These are phyloP conservation scores for Drosophila limbata DNA, from an alignment of 2,888 invertebrate genomes.

Conservation along the genomic window DNA sequence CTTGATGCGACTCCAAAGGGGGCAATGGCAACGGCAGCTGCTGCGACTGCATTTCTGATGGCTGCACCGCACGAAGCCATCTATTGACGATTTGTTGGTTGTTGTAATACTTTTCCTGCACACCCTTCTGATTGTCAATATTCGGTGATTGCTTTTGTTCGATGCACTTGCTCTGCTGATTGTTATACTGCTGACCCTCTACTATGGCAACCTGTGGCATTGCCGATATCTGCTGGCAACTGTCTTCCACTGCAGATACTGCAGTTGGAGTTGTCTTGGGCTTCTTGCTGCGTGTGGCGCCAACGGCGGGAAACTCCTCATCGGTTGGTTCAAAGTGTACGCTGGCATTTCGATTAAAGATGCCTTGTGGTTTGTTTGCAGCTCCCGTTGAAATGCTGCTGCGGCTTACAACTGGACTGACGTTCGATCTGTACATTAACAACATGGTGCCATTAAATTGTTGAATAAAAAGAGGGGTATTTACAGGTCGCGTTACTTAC, in stretches of 20 bases:
- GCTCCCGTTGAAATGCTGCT: not conserved
- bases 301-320: conserved; percentile 48
- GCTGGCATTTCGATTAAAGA: not conserved
- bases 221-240: not conserved
- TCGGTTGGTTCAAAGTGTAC: conserved; percentile 5
- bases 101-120: not conserved
- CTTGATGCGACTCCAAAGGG: not conserved
- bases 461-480: not conserved
- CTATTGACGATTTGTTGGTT: conserved; percentile 33
- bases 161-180: not conserved
- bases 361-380: not conserved
- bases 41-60: conserved; percentile 15
- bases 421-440: conserved; percentile 19
- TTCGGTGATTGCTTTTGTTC: too few relatives aligned
- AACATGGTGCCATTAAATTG: too few relatives aligned
- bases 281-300: conserved; percentile 35
- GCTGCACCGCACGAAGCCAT: conserved; percentile 52
- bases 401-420: conserved; percentile 23
- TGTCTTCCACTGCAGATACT: not conserved
- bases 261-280: conserved; percentile 12
- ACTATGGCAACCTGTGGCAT: not conserved
- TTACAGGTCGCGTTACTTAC: not conserved
- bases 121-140: not conserved
- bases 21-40: not conserved
- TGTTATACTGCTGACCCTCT: not conserved